These are phyloP conservation scores for Calephelis nemesis DNA, from an alignment of 1,140 invertebrate species.

Conservation along the genomic window DNA sequence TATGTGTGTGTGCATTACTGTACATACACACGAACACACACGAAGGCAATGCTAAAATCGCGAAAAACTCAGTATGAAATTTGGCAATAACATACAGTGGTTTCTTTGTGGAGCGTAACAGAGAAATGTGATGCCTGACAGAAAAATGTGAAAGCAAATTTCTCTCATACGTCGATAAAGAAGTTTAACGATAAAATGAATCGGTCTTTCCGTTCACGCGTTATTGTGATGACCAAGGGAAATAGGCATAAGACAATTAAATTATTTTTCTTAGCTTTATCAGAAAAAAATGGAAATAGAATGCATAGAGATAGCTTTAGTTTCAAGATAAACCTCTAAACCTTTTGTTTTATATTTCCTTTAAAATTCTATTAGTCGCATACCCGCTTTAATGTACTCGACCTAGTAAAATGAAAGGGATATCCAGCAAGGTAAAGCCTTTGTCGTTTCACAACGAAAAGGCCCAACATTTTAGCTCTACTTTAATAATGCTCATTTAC, in stretches of 20 bases:
- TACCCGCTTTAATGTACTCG: constrained; percentile 11
- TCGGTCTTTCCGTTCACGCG: background rate
- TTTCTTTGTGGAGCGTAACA: too few species aligned
- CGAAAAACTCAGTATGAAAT: too few species aligned
- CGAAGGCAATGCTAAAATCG: too few species aligned
- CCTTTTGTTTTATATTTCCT: constrained; percentile 12
- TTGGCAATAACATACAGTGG: too few species aligned
- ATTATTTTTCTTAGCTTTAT: too few species aligned
- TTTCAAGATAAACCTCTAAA: background rate
- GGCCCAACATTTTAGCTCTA: background rate
- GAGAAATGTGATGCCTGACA: too few species aligned
- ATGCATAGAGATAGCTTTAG: background rate
- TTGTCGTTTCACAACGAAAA: constrained; percentile 6
- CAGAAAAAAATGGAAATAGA: background rate
- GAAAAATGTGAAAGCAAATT: too few species aligned
- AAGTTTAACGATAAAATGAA: background rate
- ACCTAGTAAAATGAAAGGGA: constrained; percentile 4
- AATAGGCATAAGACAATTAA: too few species aligned
- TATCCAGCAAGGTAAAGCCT: constrained; percentile 5
- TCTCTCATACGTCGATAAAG: too few species aligned
- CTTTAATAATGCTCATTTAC: background rate
- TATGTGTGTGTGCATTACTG: too few species aligned
- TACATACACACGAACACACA: too few species aligned
- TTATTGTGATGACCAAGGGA: too few species aligned
- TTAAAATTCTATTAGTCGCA: constrained; percentile 6